phyloP scores from a whole-genome alignment of 2,113 vertebrate species.

The Centrocercus urophasianus region DNA sequence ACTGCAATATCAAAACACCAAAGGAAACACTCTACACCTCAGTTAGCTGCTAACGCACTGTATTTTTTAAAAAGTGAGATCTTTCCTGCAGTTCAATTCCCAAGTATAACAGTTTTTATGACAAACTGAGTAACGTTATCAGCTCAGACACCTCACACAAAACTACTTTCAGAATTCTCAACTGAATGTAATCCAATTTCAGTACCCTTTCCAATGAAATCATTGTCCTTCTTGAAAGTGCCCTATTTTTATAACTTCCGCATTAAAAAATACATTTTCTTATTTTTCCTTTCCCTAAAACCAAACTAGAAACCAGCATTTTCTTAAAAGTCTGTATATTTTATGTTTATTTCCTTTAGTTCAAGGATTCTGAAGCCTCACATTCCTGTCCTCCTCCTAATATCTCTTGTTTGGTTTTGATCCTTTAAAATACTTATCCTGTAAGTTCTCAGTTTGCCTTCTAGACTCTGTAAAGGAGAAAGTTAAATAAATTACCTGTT shows the following conservation, averaged over 20 bases:
- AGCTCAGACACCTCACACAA: slow-evolving; percentile 17
- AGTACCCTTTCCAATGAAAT: neutral
- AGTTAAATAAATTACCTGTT: neutral
- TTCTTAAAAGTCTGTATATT: neutral
- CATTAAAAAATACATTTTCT: neutral
- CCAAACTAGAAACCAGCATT: neutral
- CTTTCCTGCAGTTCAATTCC: neutral
- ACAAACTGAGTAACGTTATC: neutral
- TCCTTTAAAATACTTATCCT: neutral
- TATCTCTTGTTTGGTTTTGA: neutral
- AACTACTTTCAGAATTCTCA: neutral
- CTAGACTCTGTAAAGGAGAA: neutral
- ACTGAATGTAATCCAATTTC: neutral
- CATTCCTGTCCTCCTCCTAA: neutral
- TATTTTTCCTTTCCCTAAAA: slow-evolving; percentile 6
- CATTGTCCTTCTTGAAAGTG: neutral
- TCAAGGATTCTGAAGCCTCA: neutral
- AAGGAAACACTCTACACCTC: no score
- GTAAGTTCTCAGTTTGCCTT: neutral
- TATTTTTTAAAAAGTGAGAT: neutral
- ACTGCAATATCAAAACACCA: no score
- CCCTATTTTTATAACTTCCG: neutral
- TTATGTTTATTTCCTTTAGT: neutral
- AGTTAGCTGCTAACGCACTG: no score
- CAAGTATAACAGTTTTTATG: neutral